These are phyloP conservation scores for Amphipoea lucens DNA, from an alignment of 2,888 invertebrate species.

Conservation along the genomic window DNA sequence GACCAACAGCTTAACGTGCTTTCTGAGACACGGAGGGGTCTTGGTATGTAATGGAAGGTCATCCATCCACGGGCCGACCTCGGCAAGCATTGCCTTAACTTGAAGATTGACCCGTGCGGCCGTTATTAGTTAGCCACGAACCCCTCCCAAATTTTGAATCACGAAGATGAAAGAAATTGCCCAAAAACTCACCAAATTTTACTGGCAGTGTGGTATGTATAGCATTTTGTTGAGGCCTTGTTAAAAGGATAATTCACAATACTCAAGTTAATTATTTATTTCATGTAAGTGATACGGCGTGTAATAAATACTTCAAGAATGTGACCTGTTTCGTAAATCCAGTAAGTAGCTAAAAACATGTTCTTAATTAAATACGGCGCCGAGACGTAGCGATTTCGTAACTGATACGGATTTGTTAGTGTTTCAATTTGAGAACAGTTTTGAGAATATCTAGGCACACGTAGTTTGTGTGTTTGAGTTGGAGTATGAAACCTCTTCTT, in stretches of 20 bases:
- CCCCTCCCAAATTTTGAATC: neutral
- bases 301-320: conserved; percentile 56
- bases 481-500: neutral
- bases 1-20: neutral
- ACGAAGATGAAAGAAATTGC: neutral
- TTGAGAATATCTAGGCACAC: neutral
- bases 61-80: no score
- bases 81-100: no score
- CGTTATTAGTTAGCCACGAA: no score
- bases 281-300: conserved; percentile 32
- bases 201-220: neutral
- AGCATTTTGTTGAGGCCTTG: neutral
- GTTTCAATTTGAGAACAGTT: conserved; percentile 32
- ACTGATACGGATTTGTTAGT: conserved; percentile 46
- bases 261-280: conserved; percentile 42
- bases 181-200: neutral
- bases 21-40: no score
- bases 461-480: neutral
- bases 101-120: no score
- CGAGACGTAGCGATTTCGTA: conserved; percentile 56
- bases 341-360: conserved; percentile 46
- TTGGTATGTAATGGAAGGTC: no score
- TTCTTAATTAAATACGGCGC: conserved; percentile 64
- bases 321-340: conserved; percentile 46
- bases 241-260: conserved; percentile 16